Evolutionary conservation across 2,113 vertebrate genomes (phyloP), one percentile per base, ranked within the genome.

Genomic region (Callionymus lyra): DNA sequence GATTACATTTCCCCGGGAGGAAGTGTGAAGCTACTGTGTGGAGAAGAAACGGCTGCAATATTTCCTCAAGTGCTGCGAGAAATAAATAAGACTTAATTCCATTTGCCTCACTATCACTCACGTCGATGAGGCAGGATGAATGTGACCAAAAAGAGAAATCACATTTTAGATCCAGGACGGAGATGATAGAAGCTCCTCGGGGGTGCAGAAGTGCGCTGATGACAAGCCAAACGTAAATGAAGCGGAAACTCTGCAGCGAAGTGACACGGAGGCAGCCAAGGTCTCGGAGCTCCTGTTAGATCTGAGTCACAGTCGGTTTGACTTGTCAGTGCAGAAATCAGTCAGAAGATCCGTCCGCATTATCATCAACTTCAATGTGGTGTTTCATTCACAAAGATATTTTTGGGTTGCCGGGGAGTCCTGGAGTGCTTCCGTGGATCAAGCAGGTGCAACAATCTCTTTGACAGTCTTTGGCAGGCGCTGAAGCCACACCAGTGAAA

Each of bases 401-500:
- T 31, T 35, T 56, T n/a, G n/a, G n/a, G n/a, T n/a, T n/a, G n/a
- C n/a, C 35, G 14, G 45, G 49, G 27, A 12, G 56, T 65, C 48
- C 15, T 50, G 65, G 55, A 63, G 46, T 15, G 48, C 12, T 33
- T 64, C 64, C 36, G 38, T 12, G 34, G 50, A 59, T 63, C 59
- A 38, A 3, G 21, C 50, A n/a, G 44, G 5, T 3, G 46, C 36
- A 34, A 18, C 50, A 27, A 71, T 57, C 12, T 35, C 21, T 58
- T 53, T 75, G 67, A 68, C 65, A 69, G 59, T 32, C 37, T 56
- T 62, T 68, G 53, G 43, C 73, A 64, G 60, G 39, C 50, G 10
- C 31, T 41, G 17, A 42, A 47, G 56, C 40, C 9, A 3, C 11
- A 15, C 21, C 35, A 21, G 10, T 31, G 16, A 19, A 33, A 41